Evolutionary conservation across 2,797 vertebrate genomes (phyloP), one percentile per base, ranked within the genome.

Genomic region (Manis javanica): DNA sequence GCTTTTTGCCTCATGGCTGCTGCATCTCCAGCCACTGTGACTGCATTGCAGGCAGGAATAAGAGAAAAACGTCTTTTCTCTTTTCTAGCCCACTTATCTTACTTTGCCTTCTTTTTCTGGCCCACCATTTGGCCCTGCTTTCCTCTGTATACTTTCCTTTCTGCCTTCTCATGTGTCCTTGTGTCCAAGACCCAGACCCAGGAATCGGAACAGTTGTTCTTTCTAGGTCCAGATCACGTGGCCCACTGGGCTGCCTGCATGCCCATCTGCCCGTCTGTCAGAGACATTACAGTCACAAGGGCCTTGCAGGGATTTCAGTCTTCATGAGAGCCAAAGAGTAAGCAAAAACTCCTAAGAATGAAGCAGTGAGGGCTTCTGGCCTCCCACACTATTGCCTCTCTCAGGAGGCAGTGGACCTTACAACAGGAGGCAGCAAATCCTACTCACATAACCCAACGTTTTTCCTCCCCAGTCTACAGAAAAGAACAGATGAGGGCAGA

Each of bases 191-290:
- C 55, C 21, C 16, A 57, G 71, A 72, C 42, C 42, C 19, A 11
- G 19, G 24, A 87, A 3, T 31, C 18, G 46, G 53, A 51, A 42
- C 42, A 26, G 21, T 46, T 34, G 34, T 87, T 79, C 68, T 91
- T 87, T 63, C 77, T 31, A 24, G 39, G 31, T 89, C 63, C 16
- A 83, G 53, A 74, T 69, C 53, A 9, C 4, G 14, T 55, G 37
- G 4, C n/a, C 24, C 1, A 0, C 21, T 18, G 10, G 31, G 18
- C 42, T 31, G 3, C 74, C 46, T 21, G 7, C 4, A 23, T 42
- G 29, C 72, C 46, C 6, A 0, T 24, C 64, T 59, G 34, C 37
- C 29, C 68, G 18, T 57, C 66, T n/a, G 14, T 75, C 77, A 42
- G 59, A 57, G n/a, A n/a, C 15, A 3, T 39, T 31, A 42, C 2